Evolutionary conservation across 2,888 invertebrate genomes (phyloP), one percentile per base, ranked within the genome.

Genomic region (Operophtera brumata): DNA sequence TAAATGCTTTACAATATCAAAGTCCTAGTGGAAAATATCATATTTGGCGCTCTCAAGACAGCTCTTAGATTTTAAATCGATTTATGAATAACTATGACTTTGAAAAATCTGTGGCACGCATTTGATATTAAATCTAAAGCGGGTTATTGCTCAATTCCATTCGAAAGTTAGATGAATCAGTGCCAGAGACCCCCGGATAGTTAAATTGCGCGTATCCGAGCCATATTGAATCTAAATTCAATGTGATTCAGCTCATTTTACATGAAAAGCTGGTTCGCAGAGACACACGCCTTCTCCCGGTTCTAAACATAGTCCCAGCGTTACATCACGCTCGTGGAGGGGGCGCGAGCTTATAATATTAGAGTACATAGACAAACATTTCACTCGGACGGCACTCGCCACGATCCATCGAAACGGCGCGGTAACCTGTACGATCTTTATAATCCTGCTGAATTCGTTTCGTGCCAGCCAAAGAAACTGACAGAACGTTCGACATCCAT

Each of bases 331-430:
- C 71, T 73, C 77, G 85, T 84, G 82, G 84, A 78, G 86, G 86
- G 89, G 87, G 82, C 80, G 80, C 72, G 74, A 78, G 85, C 84
- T 87, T 89, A 86, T 88, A 89, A 90, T 90, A 90, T 90, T 86
- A 88, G 87, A 87, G 85, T 84, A 84, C 86, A 86, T 83, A 86
- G 84, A 80, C 82, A 86, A 84, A 84, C 81, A 84, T 88, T 90
- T 88, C 81, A 86, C 85, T 84, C 84, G 78, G 77, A 69, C 80
- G 77, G 79, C 90, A 90, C 81, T 88, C 87, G 81, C 84, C 83
- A 78, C 80, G 79, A 81, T 75, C 73, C 78, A 71, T 71, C 84
- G 68, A 75, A 66, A 73, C 77, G 82, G 81, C 69, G 69, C 82
- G 84, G 82, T 80, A 79, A 75, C 68, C 77, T 76, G 86, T 86